These are phyloP conservation scores for Amyelois transitella DNA, from an alignment of 1,140 invertebrate genomes.

Conservation along the genomic window DNA sequence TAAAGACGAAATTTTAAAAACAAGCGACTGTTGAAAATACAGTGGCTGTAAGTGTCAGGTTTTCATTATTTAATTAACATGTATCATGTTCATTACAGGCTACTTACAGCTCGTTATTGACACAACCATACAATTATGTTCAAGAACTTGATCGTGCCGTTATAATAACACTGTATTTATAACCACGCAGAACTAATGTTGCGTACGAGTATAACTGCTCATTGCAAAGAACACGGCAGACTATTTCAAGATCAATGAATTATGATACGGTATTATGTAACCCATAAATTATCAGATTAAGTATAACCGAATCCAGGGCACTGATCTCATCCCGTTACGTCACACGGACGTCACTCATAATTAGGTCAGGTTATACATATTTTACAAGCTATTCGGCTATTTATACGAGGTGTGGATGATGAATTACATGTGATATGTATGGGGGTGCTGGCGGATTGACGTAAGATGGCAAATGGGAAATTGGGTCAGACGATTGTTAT, in stretches of 20 bases:
- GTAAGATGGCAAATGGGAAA: slow-evolving; percentile 16
- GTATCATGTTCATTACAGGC: not conserved
- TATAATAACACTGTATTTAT: not conserved
- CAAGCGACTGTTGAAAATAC: not conserved
- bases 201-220: not conserved
- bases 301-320: slow-evolving; percentile 1
- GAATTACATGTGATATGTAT: not conserved
- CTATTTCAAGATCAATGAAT: not conserved
- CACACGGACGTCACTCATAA: slow-evolving; percentile 51
- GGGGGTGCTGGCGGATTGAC: slow-evolving; percentile 1
- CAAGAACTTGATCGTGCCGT: not conserved
- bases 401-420: slow-evolving; percentile 26
- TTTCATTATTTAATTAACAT: not conserved
- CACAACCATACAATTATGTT: not conserved
- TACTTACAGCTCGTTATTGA: not conserved
- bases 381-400: slow-evolving; percentile 54
- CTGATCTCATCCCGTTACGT: slow-evolving; percentile 45
- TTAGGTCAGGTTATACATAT: slow-evolving; percentile 55
- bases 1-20: not conserved
- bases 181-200: not conserved
- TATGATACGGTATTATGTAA: not conserved
- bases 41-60: not conserved
- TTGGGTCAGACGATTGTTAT: not conserved
- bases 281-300: not conserved
- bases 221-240: not conserved